Percentiles rank a stretch among this genome's conserved stretches.
phyloP scores from a whole-genome alignment of 2,113 vertebrate species.

The Dermatemys mawii region DNA sequence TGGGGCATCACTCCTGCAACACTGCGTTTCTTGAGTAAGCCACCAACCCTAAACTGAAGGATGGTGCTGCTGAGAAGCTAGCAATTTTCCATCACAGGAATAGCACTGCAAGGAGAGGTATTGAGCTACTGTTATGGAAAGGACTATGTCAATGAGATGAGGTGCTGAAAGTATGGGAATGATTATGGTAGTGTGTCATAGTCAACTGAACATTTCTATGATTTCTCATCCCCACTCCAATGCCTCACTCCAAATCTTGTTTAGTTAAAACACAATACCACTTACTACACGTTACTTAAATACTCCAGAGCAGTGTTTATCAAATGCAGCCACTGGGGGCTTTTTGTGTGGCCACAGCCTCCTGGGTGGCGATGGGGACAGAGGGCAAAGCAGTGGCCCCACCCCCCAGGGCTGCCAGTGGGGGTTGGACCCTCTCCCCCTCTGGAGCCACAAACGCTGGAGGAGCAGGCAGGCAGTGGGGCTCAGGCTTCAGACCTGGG shows the following conservation, averaged over 20 bases:
- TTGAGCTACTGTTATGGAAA: neutral
- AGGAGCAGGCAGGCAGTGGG: too few relatives aligned
- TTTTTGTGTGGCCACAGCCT: too few relatives aligned
- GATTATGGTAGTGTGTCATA: neutral
- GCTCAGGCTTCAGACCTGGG: too few relatives aligned
- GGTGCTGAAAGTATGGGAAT: neutral
- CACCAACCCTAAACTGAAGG: neutral
- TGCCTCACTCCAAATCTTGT: neutral
- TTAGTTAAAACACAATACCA: conserved; percentile 1
- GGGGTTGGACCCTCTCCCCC: too few relatives aligned
- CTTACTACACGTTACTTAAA: neutral
- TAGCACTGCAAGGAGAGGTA: neutral
- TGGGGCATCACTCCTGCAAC: neutral
- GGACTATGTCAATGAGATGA: neutral
- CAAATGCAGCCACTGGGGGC: too few relatives aligned
- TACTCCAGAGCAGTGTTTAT: neutral
- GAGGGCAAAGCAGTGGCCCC: too few relatives aligned
- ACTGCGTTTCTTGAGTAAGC: conserved; percentile 10
- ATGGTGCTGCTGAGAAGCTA: conserved; percentile 5
- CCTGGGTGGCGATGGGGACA: too few relatives aligned
- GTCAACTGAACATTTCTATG: neutral
- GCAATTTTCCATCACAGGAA: neutral
- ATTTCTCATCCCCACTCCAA: neutral
- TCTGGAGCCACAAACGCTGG: too few relatives aligned
- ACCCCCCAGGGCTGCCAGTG: too few relatives aligned